These are phyloP conservation scores for Falco novaeseelandiae DNA, from an alignment of 2,797 vertebrate species.

Conservation along the genomic window DNA sequence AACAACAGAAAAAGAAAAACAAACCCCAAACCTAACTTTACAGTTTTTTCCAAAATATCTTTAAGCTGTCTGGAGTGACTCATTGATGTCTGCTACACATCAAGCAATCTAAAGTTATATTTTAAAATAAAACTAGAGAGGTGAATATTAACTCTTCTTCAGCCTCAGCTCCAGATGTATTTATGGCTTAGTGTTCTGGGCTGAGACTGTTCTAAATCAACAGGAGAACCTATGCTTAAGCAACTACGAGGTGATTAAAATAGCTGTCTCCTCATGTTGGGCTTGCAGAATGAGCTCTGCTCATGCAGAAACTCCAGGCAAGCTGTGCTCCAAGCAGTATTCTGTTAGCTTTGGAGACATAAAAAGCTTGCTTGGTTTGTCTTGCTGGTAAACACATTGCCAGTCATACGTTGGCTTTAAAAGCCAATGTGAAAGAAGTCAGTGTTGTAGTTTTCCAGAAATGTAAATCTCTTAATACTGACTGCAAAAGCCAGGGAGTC, in stretches of 20 bases:
- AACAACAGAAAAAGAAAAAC: neutral
- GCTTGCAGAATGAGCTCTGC: neutral
- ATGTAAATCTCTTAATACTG: neutral
- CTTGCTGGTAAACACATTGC: neutral
- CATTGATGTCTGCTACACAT: neutral
- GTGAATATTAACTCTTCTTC: slow-evolving; percentile 9
- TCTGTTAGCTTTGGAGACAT: slow-evolving; percentile 39
- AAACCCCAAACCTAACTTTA: neutral
- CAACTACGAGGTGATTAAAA: slow-evolving; percentile 47
- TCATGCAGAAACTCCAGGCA: neutral
- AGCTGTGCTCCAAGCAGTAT: neutral
- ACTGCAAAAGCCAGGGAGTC: neutral
- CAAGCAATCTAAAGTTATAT: neutral
- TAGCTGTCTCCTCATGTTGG: slow-evolving; percentile 37
- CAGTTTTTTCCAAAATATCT: slow-evolving; percentile 47
- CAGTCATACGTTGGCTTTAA: neutral
- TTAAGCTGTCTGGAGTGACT: slow-evolving; percentile 41
- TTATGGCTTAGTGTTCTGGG: slow-evolving; percentile 49
- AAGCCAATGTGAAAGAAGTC: neutral
- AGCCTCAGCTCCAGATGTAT: slow-evolving; percentile 31
- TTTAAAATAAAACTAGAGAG: slow-evolving; percentile 53
- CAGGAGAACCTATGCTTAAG: slow-evolving; percentile 62
- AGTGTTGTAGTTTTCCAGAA: neutral
- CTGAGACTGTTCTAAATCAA: slow-evolving; percentile 54
- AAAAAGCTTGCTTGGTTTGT: neutral